Evolutionary conservation across 2,888 invertebrate species (phyloP), one percentile per base, ranked within the genome.

Genomic region (Platycheirus albimanus): DNA sequence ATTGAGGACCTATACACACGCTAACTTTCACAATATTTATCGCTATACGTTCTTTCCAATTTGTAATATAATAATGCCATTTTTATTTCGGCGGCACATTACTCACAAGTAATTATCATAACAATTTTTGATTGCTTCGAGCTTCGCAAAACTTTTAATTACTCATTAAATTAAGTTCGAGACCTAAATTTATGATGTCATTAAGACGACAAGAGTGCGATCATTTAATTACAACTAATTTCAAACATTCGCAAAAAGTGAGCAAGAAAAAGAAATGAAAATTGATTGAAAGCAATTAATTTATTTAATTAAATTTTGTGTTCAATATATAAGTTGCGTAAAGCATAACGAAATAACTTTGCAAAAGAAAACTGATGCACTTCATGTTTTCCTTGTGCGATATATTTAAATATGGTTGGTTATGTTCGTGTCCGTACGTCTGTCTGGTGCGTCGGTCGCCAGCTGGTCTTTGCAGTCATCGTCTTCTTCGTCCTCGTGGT

Each of bases 251-350:
- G 1, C 6, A 51, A 58, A 24, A 51, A 36, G n/a, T 54, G 45
- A 36, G 33, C 10, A 10, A 54, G n/a, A 52, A 30, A 49, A 64
- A 3, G 3, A 28, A 58, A 58, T 41, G 54, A 20, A 49, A 56
- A 61, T 79, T 79, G 58, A 79, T 79, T 79, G 52, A 67, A 74
- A 74, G 58, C 78, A 67, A 79, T 79, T 74, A 76, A 70, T 63
- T 76, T 61, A 36, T 69, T 69, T 17, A 76, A 75, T 67, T 69
- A 49, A 75, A 58, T 67, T 75, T 61, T 41, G 13, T 75, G 33
- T 51, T 71, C 36, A 52, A 58, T 66, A 10, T 10, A 43, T 56
- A n/a, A n/a, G 43, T 45, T 58, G 72, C 54, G 54, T 54, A 41
- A 30, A 33, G 8, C 10, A 17, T 28, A 43, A 43, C 15, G 30